Evolutionary conservation across 2,797 vertebrate species (phyloP).

Genomic region (Hippopotamyrus pictus): DNA sequence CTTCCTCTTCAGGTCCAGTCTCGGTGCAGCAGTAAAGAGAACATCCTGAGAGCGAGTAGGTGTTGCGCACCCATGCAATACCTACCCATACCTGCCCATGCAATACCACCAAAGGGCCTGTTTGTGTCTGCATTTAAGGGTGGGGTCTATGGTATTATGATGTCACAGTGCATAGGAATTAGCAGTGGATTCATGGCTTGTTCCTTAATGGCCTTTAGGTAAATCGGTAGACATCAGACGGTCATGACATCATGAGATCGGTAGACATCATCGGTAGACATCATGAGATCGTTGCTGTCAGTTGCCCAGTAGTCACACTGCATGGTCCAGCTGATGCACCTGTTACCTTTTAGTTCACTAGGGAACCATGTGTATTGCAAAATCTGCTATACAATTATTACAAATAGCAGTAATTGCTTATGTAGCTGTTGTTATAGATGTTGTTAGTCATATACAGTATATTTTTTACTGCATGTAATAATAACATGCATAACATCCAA

Average conservation of each 20-base stretch:
- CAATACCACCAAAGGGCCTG: background rate
- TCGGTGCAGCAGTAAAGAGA: conserved; percentile 97
- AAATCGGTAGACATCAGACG: background rate
- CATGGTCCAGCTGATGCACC: background rate
- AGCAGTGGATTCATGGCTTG: background rate
- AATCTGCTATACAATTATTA: background rate
- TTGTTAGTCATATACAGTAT: background rate
- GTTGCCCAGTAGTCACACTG: background rate
- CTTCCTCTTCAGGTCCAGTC: conserved; percentile 80
- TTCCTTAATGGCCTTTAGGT: background rate
- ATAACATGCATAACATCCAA: background rate
- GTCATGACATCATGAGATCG: too few relatives aligned
- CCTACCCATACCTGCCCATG: too few relatives aligned
- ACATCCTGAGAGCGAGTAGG: conserved; percentile 98
- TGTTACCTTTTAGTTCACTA: background rate
- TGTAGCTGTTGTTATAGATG: background rate
- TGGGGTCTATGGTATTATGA: background rate
- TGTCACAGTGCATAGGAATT: background rate
- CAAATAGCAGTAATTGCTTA: background rate
- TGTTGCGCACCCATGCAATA: conserved; percentile 37
- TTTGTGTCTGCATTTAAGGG: background rate
- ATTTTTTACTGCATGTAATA: background rate
- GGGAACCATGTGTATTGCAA: background rate
- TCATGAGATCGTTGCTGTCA: background rate
- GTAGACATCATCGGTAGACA: background rate